Conservation (phyloP, 2,888 invertebrate species). For the Rhagium mordax region DNA sequence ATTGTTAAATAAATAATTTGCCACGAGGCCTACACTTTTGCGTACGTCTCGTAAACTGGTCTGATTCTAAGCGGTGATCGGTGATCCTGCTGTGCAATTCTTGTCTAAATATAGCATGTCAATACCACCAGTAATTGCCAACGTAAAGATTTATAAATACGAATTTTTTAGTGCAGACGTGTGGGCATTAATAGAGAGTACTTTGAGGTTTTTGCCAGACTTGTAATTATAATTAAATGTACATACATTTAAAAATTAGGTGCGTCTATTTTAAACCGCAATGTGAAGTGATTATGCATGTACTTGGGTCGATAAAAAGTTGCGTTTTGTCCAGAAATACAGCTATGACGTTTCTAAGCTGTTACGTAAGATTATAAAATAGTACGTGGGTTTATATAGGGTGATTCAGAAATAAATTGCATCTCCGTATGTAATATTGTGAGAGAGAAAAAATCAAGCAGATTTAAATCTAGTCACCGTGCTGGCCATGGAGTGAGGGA, state of each 20-base stretch:
- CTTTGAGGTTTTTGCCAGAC: constrained; percentile 20
- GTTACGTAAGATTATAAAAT: background rate
- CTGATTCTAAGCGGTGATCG: background rate
- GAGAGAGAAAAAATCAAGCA: too few relatives aligned
- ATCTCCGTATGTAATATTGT: too few relatives aligned
- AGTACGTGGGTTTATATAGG: background rate
- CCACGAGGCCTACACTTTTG: too few relatives aligned
- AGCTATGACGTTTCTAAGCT: too few relatives aligned
- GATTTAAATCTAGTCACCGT: too few relatives aligned
- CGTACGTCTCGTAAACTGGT: too few relatives aligned
- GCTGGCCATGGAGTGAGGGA: too few relatives aligned
- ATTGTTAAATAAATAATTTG: too few relatives aligned
- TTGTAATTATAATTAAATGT: constrained; percentile 16
- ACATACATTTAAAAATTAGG: constrained; percentile 5
- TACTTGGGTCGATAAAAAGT: background rate
- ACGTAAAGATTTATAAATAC: constrained; percentile 19
- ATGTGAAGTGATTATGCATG: background rate
- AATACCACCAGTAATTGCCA: constrained; percentile 8
- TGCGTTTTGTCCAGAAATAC: background rate
- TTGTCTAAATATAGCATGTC: constrained; percentile 4
- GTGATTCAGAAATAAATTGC: too few relatives aligned
- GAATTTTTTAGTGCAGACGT: constrained; percentile 3
- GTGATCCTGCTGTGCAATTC: background rate
- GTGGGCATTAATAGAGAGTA: constrained; percentile 14
- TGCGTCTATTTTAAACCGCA: background rate